Percentiles rank a stretch among this genome's conserved stretches.
Conservation (phyloP, 2,888 invertebrate species). For the Tenthredo scrophulariae region DNA sequence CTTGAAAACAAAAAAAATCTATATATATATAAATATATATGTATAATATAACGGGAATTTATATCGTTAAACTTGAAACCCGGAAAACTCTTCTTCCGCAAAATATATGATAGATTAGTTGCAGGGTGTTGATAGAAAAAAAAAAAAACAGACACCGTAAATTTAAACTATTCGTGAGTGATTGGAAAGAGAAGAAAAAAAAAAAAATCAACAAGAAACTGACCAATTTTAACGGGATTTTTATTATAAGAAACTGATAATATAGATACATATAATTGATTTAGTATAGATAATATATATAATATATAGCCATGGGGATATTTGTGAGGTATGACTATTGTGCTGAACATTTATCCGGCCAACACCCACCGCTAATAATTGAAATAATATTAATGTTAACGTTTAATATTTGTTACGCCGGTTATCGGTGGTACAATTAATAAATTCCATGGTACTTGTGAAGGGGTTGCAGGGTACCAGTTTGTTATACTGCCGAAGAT, state of each 20-base stretch:
- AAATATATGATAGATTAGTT: constrained; percentile 8
- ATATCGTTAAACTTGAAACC: not conserved
- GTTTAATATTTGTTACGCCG: constrained; percentile 19
- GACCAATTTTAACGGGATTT: constrained; percentile 32
- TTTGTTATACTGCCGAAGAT: constrained; percentile 10
- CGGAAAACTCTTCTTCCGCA: constrained; percentile 2
- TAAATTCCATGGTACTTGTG: constrained; percentile 19
- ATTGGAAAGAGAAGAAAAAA: not conserved
- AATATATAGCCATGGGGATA: constrained; percentile 20
- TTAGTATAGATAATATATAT: constrained; percentile 1
- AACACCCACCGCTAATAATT: constrained; percentile 9
- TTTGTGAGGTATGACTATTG: constrained; percentile 40
- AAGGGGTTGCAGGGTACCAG: constrained; percentile 12
- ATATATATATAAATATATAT: no score
- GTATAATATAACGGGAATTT: not conserved
- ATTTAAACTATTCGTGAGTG: not conserved
- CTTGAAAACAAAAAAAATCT: not conserved
- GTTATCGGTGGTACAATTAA: constrained; percentile 10
- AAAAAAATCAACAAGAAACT: not conserved
- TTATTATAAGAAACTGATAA: not conserved
- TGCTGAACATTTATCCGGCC: constrained; percentile 42
- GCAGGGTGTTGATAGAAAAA: not conserved
- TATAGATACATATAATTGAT: not conserved
- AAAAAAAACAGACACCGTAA: not conserved
- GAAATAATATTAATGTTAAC: constrained; percentile 14